phyloP scores from a whole-genome alignment of 2,113 vertebrate species.

The Calidris pygmaea region DNA sequence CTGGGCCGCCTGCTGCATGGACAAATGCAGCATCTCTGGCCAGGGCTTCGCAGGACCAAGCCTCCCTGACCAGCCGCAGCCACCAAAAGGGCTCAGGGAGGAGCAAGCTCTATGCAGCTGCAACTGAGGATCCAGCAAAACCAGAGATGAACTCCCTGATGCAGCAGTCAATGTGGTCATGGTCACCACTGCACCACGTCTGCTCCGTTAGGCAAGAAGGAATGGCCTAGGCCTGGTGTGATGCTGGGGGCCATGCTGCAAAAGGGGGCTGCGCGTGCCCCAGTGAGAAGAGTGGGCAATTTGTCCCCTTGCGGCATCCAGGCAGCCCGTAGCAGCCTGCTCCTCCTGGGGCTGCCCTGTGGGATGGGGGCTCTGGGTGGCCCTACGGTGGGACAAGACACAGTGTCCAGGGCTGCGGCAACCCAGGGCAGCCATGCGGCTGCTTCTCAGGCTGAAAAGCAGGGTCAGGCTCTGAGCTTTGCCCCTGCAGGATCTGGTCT shows the following conservation, averaged over 20 bases:
- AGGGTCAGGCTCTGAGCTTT: not conserved
- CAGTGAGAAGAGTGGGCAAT: not conserved
- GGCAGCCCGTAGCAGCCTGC: not conserved
- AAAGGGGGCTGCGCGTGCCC: not conserved
- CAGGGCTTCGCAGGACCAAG: rapidly evolving
- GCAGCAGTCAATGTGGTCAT: not conserved
- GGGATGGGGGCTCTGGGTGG: not conserved
- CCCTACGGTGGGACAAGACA: not conserved
- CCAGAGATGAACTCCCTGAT: not conserved
- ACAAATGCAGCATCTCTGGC: not conserved
- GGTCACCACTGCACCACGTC: not conserved
- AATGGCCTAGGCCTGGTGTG: not conserved
- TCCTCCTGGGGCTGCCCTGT: not conserved
- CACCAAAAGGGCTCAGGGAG: not conserved
- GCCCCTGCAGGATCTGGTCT: not conserved
- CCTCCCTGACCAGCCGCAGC: not conserved
- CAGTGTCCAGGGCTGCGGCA: not conserved
- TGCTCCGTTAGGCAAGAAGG: not conserved
- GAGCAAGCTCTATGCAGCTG: not conserved
- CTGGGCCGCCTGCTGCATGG: not conserved
- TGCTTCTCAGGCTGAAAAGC: not conserved
- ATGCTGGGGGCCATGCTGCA: not conserved
- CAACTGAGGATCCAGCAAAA: not conserved
- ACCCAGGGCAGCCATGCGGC: not conserved
- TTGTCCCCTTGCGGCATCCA: not conserved